Base-by-base conservation (phyloP, 2,888 invertebrate species). In the Patella caerulea region DNA sequence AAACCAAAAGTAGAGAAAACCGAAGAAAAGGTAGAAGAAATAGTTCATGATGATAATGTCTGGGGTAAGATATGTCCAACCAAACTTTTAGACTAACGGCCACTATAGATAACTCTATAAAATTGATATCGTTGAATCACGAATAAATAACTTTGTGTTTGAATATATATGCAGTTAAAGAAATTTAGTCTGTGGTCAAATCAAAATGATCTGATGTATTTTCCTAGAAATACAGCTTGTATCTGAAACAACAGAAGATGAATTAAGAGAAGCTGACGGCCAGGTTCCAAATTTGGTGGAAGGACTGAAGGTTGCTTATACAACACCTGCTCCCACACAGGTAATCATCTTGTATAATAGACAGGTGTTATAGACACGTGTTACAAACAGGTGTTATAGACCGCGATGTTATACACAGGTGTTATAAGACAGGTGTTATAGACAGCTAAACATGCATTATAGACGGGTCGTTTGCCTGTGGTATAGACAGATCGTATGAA, bases 31-130 rank as follows among this genome's bases (percentile, higher is more conserved):
- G 93, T 93, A 17, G 92, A 92, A 4, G 94, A 94, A 84, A 76
- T 87, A 19, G 85, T 96, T 14, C 98, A 98, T 90, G 96, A 96
- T 83, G 96, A 96, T 71, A 98, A 99, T 91, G 95, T 96, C 75
- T 98, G 97, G 96, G 97, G 97, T 93, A 93, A 93, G 90, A 88
- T 14, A 73, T 2, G 12, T 29, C 7, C n/a, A 59, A 34, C 1
- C n/a, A 1, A 14, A 45, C 45, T 7, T 45, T 5, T 34, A 34
- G 34, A 34, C 34, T 34, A 34, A 34, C 2, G 34, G 34, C 34
- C 34, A 34, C 34, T 34, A 34, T 34, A 2, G 34, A 34, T 34
- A 34, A 34, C 34, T 4, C 34, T 34, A 34, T 34, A 34, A 34
- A 34, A 34, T 5, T 5, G 34, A 34, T 34, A 5, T 34, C 34